Conservation (phyloP, 2,113 vertebrate genomes). For the Ornithorhynchus anatinus region DNA sequence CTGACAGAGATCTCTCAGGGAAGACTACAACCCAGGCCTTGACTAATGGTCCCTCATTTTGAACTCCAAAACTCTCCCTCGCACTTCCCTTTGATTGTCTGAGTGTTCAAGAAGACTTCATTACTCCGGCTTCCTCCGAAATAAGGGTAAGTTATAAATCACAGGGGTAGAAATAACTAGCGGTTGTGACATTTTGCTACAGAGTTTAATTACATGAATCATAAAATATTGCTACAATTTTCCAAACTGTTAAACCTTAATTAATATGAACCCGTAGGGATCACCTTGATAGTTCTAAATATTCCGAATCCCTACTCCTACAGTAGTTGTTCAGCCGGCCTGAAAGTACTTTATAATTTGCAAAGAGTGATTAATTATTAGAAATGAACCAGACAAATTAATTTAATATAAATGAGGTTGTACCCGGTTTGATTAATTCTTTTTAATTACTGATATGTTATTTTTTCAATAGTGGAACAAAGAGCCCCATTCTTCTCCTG, state of each 20-base stretch:
- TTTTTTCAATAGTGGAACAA: conserved; percentile 89
- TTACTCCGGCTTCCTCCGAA: conserved; percentile 70
- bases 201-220: conserved; percentile 84
- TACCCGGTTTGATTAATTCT: conserved; percentile 93
- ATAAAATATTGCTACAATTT: conserved; percentile 85
- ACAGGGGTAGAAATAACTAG: conserved; percentile 74
- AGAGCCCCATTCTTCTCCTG: conserved; percentile 79
- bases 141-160: conserved; percentile 74
- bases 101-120: conserved; percentile 68
- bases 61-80: conserved; percentile 41
- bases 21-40: conserved; percentile 22
- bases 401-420: conserved; percentile 96
- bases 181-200: conserved; percentile 78
- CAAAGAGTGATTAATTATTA: conserved; percentile 80
- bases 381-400: conserved; percentile 90
- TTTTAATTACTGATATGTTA: conserved; percentile 97
- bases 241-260: conserved; percentile 82
- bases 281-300: conserved; percentile 77
- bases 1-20: conserved; percentile 46
- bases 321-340: conserved; percentile 57
- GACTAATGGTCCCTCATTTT: conserved; percentile 46
- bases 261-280: conserved; percentile 81
- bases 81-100: conserved; percentile 51
- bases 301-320: conserved; percentile 64
- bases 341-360: conserved; percentile 74